Evolutionary conservation across 2,113 vertebrate species (phyloP).

Genomic region (Alces alces): DNA sequence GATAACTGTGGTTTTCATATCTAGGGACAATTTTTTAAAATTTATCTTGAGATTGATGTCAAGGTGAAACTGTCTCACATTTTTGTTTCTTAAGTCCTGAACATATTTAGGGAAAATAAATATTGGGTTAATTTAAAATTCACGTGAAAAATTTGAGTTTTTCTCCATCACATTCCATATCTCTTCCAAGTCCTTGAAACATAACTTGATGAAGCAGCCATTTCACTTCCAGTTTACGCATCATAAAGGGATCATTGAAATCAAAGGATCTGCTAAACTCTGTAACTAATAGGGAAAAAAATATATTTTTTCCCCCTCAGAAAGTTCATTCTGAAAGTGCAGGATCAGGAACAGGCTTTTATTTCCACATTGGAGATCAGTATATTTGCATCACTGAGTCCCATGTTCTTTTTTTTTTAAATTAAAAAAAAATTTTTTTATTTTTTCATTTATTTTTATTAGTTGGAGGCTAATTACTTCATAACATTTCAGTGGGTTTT

Average conservation of each 20-base stretch:
- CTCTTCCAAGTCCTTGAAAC: neutral
- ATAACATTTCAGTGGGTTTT: no score
- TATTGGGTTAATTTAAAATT: neutral
- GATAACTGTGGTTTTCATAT: neutral
- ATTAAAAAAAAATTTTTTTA: no score
- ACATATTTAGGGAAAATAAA: neutral
- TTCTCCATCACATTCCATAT: neutral
- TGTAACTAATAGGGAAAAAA: neutral
- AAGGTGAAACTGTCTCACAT: neutral
- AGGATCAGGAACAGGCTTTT: neutral
- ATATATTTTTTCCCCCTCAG: neutral
- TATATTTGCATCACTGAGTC: neutral
- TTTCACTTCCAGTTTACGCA: neutral
- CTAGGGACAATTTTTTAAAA: neutral
- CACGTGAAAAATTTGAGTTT: neutral
- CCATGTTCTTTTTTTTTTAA: no score
- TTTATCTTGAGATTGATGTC: neutral
- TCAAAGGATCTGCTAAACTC: neutral
- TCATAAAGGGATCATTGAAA: neutral
- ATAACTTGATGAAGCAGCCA: neutral
- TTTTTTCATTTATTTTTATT: no score
- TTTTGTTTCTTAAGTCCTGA: neutral
- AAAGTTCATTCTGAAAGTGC: neutral
- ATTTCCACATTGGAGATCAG: neutral
- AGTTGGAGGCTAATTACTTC: no score